Percentiles rank a stretch among this genome's conserved stretches.
Evolutionary conservation across 2,113 vertebrate genomes (phyloP).

Genomic region (Coturnix japonica): DNA sequence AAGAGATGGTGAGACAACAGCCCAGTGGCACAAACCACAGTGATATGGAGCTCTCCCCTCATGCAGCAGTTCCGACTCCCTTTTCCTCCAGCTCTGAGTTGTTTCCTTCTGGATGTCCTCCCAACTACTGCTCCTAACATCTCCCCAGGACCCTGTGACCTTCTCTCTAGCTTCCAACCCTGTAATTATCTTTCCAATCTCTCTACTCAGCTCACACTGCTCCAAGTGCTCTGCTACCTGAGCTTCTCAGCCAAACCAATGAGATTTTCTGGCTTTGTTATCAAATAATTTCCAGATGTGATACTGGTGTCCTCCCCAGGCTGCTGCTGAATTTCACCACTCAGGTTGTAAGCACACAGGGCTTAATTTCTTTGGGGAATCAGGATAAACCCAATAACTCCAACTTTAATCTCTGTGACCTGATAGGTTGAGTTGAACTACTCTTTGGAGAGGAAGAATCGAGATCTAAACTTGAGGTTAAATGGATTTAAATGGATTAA

Average conservation of each 20-base stretch:
- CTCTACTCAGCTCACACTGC: neutral
- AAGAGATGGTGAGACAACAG: fast-evolving
- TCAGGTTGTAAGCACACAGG: neutral
- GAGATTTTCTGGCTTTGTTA: neutral
- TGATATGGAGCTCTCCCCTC: neutral
- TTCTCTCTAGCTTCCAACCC: neutral
- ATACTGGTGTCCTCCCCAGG: neutral
- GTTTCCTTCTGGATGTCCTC: neutral
- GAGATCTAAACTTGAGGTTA: neutral
- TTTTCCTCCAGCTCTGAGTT: neutral
- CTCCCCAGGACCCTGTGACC: fast-evolving
- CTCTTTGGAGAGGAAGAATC: neutral
- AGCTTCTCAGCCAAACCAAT: neutral
- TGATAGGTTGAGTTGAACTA: neutral
- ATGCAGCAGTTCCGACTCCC: fast-evolving
- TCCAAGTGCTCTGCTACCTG: neutral
- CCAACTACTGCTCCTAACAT: neutral
- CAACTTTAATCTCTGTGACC: neutral
- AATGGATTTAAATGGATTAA: neutral
- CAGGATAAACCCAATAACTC: neutral
- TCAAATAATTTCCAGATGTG: neutral
- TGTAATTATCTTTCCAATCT: neutral
- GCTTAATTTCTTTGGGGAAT: neutral
- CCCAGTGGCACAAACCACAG: neutral
- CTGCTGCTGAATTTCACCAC: neutral